Evolutionary conservation across 2,113 vertebrate genomes (phyloP), one percentile per base, ranked within the genome.

Genomic region (Hirundichthys speculiger): DNA sequence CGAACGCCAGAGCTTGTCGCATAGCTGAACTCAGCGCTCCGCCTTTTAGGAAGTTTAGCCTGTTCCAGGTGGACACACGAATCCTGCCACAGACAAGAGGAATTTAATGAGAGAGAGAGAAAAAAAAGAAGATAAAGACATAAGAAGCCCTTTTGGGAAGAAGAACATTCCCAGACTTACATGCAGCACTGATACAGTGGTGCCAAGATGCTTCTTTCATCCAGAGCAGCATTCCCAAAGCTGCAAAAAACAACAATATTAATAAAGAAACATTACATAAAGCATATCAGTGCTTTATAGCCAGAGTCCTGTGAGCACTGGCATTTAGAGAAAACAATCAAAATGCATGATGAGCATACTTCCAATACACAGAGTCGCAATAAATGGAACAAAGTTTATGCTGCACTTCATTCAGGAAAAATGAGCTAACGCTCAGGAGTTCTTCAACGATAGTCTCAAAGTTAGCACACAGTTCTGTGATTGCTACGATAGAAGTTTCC

Each of bases 141-240:
- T 2, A 15, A 6, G 19, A 12, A 8, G 2, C 40, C 50, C 8
- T 18, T 11, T 0, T 16, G 4, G 1, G 14, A 3, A 15, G 15
- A 39, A 34, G 18, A 19, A 16, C 1, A 19, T 16, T 45, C 54
- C 13, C 12, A 8, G 25, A 39, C 98, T 98, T 91, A 99, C 98
- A 98, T 98, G 95, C 98, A 99, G 70, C 98, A 99, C 90, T 99
- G 98, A 80, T 99, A 99, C 48, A 99, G 94, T 22, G 98, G 96
- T 46, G 97, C 98, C 7, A 99, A 92, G 77, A 99, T 99, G 85
- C 98, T 99, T 90, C 97, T 93, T 91, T 99, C 98, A 77, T 99
- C 97, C 86, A 96, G 79, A 20, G 94, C 92, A 13, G 97, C 93
- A 55, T 99, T 99, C 70, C 98, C 98, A 83, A 99, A 99, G 90